Evolutionary conservation across 2,888 invertebrate genomes (phyloP).

Genomic region (Apamea crenata): DNA sequence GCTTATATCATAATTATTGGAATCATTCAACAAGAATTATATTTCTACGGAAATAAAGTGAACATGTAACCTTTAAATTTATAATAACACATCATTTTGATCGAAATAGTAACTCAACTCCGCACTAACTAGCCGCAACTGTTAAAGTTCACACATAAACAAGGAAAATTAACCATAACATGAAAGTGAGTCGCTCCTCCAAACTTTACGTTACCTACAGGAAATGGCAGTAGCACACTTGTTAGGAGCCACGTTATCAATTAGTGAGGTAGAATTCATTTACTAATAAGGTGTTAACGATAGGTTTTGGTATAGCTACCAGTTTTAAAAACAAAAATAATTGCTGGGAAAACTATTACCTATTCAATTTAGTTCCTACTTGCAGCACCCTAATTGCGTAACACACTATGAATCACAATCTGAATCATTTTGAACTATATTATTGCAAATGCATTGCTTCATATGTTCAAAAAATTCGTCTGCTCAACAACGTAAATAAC

Average conservation of each 20-base stretch:
- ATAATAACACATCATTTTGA: constrained; percentile 28
- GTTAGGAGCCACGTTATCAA: constrained; percentile 6
- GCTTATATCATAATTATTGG: no score
- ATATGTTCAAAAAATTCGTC: no score
- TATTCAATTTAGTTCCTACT: not conserved
- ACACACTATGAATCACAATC: no score
- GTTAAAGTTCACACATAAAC: constrained; percentile 79
- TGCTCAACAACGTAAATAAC: no score
- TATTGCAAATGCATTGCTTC: no score
- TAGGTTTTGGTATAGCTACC: no score
- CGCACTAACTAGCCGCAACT: constrained; percentile 68
- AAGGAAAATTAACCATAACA: constrained; percentile 80
- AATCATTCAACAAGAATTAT: not conserved
- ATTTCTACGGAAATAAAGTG: not conserved
- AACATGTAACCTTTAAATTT: not conserved
- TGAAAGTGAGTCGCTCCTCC: constrained; percentile 75
- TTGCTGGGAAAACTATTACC: not conserved
- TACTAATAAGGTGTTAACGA: not conserved
- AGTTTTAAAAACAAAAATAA: not conserved
- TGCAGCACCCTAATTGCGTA: no score
- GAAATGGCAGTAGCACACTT: constrained; percentile 27
- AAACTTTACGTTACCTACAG: constrained; percentile 66
- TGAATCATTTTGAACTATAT: no score
- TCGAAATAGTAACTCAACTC: constrained; percentile 37
- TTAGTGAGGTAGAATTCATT: not conserved